These are phyloP conservation scores for Eutrigla gurnardus DNA, from an alignment of 2,797 vertebrate genomes.

Conservation along the genomic window DNA sequence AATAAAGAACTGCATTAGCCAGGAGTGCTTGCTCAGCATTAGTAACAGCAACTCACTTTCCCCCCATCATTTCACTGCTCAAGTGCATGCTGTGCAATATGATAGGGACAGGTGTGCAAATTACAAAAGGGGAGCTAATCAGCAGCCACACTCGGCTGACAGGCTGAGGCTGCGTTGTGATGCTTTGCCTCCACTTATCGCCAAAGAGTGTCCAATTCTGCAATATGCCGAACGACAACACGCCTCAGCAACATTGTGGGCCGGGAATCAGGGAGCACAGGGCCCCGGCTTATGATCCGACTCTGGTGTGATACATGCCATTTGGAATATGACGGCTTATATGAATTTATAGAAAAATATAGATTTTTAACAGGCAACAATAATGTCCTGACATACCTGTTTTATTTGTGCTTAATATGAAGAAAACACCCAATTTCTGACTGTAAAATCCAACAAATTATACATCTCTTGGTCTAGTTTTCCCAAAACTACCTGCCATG, in stretches of 20 bases:
- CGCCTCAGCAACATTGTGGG: constrained; percentile 29
- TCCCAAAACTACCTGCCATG: not conserved
- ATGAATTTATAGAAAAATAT: constrained; percentile 3
- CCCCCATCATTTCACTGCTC: constrained; percentile 20
- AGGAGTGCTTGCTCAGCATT: constrained; percentile 35
- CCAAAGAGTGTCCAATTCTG: constrained; percentile 47
- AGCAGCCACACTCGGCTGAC: constrained; percentile 38
- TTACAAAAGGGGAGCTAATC: constrained; percentile 51
- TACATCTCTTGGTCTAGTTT: not conserved
- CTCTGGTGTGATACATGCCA: constrained; percentile 3
- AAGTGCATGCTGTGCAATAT: constrained; percentile 30
- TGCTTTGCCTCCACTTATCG: constrained; percentile 22
- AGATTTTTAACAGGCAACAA: not conserved
- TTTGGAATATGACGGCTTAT: constrained; percentile 5
- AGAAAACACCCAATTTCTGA: not conserved
- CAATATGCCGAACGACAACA: constrained; percentile 42
- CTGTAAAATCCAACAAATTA: not conserved
- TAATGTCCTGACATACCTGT: not conserved
- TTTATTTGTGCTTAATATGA: not conserved
- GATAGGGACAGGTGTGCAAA: constrained; percentile 47
- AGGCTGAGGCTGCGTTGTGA: constrained; percentile 30
- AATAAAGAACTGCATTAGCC: constrained; percentile 1
- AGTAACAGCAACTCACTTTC: constrained; percentile 11
- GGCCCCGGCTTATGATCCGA: not conserved
- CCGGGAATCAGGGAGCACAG: constrained; percentile 25